phyloP scores from a whole-genome alignment of 2,113 vertebrate genomes.

The Engraulis encrasicolus region DNA sequence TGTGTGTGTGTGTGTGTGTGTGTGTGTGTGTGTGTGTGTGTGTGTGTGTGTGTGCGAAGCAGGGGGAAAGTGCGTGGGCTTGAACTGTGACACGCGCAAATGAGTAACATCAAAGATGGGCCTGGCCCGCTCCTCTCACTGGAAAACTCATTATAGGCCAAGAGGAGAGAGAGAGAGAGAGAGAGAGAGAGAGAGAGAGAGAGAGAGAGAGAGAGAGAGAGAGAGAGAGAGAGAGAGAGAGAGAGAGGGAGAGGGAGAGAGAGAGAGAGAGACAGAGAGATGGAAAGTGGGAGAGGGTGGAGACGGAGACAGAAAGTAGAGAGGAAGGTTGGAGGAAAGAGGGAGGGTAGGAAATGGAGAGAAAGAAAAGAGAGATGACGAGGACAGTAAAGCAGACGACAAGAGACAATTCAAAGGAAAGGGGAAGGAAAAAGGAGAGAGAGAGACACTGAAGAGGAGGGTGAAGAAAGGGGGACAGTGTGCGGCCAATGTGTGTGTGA shows the following conservation, averaged over 20 bases:
- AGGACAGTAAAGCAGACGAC: too few relatives aligned
- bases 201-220: constrained; percentile 15
- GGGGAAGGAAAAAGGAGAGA: too few relatives aligned
- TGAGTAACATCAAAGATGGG: constrained; percentile 65
- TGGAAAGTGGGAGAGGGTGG: too few relatives aligned
- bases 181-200: constrained; percentile 28
- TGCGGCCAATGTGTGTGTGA: not conserved
- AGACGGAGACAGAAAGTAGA: constrained; percentile 38
- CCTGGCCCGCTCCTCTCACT: constrained; percentile 54
- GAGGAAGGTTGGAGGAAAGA: constrained; percentile 14
- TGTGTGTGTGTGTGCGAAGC: not conserved
- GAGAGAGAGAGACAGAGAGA: not conserved
- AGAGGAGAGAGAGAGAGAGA: constrained; percentile 33
- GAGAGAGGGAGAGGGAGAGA: not conserved
- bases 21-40: too few relatives aligned
- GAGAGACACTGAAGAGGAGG: constrained; percentile 23
- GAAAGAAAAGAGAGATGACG: not conserved
- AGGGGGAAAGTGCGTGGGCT: constrained; percentile 61
- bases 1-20: too few relatives aligned
- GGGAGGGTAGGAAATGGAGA: constrained; percentile 34
- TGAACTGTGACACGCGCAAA: constrained; percentile 62
- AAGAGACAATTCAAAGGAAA: too few relatives aligned
- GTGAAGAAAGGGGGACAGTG: constrained; percentile 26
- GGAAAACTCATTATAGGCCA: constrained; percentile 65
- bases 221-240: constrained; percentile 7